Conservation (phyloP, 2,797 vertebrate species). For the Staurois parvus region DNA sequence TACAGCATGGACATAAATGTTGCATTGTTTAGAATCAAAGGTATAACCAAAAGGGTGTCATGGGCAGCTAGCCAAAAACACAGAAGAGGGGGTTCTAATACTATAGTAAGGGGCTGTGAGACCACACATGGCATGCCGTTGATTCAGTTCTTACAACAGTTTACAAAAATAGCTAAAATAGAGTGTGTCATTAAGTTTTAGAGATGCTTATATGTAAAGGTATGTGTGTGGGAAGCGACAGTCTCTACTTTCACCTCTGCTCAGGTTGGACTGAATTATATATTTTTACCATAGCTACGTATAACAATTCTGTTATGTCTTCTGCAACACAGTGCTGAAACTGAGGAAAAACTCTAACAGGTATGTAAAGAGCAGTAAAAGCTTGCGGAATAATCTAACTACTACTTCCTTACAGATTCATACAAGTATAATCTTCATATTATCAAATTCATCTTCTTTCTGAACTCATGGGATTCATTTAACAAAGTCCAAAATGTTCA, state of each 20-base stretch:
- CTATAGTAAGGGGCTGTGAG: no score
- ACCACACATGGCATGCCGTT: no score
- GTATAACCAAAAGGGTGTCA: no score
- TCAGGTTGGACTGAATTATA: not conserved
- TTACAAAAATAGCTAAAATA: no score
- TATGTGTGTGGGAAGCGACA: not conserved
- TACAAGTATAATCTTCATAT: slow-evolving; percentile 43
- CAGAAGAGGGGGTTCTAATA: no score
- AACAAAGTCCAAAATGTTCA: slow-evolving; percentile 48
- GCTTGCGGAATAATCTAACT: not conserved
- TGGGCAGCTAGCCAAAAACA: no score
- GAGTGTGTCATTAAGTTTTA: no score
- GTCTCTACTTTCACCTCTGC: not conserved
- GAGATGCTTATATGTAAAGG: no score
- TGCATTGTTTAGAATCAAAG: no score
- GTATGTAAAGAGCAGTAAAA: not conserved
- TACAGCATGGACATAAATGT: no score
- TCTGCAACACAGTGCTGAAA: not conserved
- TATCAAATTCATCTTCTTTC: slow-evolving; percentile 14
- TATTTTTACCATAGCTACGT: not conserved
- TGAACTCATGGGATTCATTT: slow-evolving; percentile 39
- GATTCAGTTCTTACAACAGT: no score
- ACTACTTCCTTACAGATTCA: not conserved
- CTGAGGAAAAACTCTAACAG: not conserved
- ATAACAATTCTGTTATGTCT: not conserved